A percentile compares a stretch with the other conserved stretches of the same genome.
phyloP scores from a whole-genome alignment of 2,113 vertebrate species.

The Ceyx margarethae region DNA sequence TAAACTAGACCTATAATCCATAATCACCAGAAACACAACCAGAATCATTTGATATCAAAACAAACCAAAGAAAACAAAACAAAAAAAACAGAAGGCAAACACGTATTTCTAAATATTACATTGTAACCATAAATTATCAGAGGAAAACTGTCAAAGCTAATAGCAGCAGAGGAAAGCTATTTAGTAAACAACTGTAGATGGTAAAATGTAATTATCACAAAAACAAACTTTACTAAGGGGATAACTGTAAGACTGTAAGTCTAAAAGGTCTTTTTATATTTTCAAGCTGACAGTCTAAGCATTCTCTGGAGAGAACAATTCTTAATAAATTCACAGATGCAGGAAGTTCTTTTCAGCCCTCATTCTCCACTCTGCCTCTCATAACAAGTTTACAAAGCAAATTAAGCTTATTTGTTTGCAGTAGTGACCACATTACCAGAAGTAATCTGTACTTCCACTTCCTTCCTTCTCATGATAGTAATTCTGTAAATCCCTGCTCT shows the following conservation, averaged over 20 bases:
- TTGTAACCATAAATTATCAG: conserved; percentile 50
- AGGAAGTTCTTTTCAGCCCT: conserved; percentile 51
- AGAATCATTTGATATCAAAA: background rate
- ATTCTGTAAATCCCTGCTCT: conserved; percentile 35
- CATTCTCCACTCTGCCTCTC: conserved; percentile 2
- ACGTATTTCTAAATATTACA: conserved; percentile 37
- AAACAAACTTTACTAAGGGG: conserved; percentile 72
- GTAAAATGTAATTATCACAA: conserved; percentile 74
- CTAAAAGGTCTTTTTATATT: conserved; percentile 73
- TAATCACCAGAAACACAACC: background rate
- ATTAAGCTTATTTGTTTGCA: conserved; percentile 43
- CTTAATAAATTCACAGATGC: conserved; percentile 69
- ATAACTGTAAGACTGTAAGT: conserved; percentile 67
- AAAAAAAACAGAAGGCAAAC: background rate
- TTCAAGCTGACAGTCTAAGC: conserved; percentile 67
- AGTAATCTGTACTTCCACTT: conserved; percentile 5
- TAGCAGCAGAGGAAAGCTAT: conserved; percentile 61
- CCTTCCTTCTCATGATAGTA: background rate
- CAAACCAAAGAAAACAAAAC: background rate
- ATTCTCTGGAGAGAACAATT: conserved; percentile 61
- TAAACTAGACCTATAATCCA: background rate
- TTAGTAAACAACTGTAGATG: conserved; percentile 68
- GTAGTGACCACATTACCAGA: conserved; percentile 16
- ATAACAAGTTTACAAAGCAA: conserved; percentile 60
- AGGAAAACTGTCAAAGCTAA: conserved; percentile 55